Base-by-base conservation (phyloP, 2,888 invertebrate genomes). In the Alentia gelatinosa region DNA sequence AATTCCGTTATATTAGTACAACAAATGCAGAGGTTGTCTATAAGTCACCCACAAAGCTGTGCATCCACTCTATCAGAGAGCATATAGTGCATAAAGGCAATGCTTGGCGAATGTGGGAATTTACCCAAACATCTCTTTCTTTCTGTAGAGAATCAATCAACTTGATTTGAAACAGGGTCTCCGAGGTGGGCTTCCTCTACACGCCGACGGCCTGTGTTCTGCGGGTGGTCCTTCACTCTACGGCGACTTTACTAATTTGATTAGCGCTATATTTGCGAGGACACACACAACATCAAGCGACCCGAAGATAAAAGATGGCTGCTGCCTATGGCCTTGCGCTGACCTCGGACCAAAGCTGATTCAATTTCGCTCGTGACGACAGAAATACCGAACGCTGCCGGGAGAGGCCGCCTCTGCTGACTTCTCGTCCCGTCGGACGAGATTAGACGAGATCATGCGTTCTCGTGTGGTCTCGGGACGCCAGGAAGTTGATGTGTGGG, bases 351-450 rank as follows among this genome's bases (percentile, higher is more conserved):
- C n/a, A 83, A 83, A 83, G 39, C 83, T 83, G 83, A 83, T 83
- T 83, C 83, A 83, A 83, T 83, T 83, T 83, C n/a, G 83, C 23
- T 19, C n/a, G 33, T 40, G 83, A 83, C 83, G 83, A 83, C 83
- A 83, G 83, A 83, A 83, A 83, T 83, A 83, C 40, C 83, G 83
- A 39, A 35, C 39, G 1, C 83, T 83, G 39, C 39, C n/a, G 33
- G 12, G 7, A 9, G 68, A 68, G 33, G 26, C 68, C 33, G 39
- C 37, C 83, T 37, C 40, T 23, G 39, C n/a, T 26, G 37, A 83
- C 15, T 39, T 83, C 83, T 40, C 83, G 83, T 83, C 39, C 37
- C 83, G 83, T 39, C 83, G 39, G 83, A n/a, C 37, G 83, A 83
- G 83, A 83, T 83, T 83, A 83, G 40, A 40, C 40, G 83, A 83